Evolutionary conservation across 2,797 vertebrate genomes (phyloP).

Genomic region (Halcyon badia): DNA sequence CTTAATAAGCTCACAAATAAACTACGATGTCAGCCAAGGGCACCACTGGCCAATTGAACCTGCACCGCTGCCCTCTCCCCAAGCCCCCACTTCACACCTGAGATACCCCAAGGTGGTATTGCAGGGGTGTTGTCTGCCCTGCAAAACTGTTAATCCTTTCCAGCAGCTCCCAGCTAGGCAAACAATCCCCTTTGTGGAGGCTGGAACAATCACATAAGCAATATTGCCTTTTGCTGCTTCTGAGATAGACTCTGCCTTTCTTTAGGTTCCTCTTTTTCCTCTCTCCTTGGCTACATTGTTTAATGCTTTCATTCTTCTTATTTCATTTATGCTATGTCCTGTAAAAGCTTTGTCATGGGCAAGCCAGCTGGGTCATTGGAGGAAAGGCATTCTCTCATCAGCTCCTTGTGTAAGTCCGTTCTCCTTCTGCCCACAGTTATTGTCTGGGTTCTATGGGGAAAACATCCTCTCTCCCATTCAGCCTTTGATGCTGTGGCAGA

Average conservation of each 20-base stretch:
- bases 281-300: background rate
- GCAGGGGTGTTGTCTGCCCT: background rate
- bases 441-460: constrained; percentile 44
- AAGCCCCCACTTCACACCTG: constrained; percentile 57
- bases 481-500: background rate
- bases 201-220: constrained; percentile 34
- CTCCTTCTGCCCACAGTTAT: constrained; percentile 48
- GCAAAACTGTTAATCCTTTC: constrained; percentile 63
- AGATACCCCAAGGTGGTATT: constrained; percentile 53
- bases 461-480: constrained; percentile 1
- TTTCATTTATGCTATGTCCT: constrained; percentile 35
- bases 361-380: constrained; percentile 25
- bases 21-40: constrained; percentile 67
- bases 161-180: background rate
- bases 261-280: background rate
- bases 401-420: constrained; percentile 35
- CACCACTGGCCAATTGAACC: constrained; percentile 60
- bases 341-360: constrained; percentile 46
- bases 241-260: constrained; percentile 1
- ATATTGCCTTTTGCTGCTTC: background rate
- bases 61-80: constrained; percentile 37
- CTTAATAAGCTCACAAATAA: constrained; percentile 76
- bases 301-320: constrained; percentile 49
- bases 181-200: constrained; percentile 51
- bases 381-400: constrained; percentile 34